Conservation (phyloP, 2,797 vertebrate species). For the Sphenopsis melanotis region DNA sequence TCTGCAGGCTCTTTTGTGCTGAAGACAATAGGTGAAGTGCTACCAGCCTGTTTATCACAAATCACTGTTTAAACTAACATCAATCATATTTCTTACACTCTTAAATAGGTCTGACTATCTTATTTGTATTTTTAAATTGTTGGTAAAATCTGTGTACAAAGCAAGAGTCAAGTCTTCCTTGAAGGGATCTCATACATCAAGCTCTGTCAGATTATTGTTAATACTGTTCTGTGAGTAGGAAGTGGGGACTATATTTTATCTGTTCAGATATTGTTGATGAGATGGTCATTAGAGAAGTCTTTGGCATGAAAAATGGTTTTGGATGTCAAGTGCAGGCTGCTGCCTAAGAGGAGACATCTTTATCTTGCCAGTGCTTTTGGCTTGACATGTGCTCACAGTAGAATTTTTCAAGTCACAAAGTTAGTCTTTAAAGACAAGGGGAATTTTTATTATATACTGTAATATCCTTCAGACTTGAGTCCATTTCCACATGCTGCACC, state of each 20-base stretch:
- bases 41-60: not conserved
- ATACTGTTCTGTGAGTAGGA: not conserved
- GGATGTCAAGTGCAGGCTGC: not conserved
- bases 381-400: not conserved
- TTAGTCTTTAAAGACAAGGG: not conserved
- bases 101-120: not conserved
- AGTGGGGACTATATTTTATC: not conserved
- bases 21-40: not conserved
- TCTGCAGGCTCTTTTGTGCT: not conserved
- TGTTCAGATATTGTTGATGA: not conserved
- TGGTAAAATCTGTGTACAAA: not conserved
- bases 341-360: not conserved
- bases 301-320: not conserved
- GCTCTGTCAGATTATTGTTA: not conserved
- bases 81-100: not conserved
- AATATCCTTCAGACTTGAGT: not conserved
- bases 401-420: not conserved
- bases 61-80: not conserved
- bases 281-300: not conserved
- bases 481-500: not conserved
- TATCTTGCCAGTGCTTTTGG: not conserved
- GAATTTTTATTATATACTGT: not conserved
- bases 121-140: not conserved
- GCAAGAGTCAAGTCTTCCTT: not conserved
- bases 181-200: not conserved